Evolutionary conservation across 1,140 invertebrate species (phyloP).

Genomic region (Drosophila dunni): DNA sequence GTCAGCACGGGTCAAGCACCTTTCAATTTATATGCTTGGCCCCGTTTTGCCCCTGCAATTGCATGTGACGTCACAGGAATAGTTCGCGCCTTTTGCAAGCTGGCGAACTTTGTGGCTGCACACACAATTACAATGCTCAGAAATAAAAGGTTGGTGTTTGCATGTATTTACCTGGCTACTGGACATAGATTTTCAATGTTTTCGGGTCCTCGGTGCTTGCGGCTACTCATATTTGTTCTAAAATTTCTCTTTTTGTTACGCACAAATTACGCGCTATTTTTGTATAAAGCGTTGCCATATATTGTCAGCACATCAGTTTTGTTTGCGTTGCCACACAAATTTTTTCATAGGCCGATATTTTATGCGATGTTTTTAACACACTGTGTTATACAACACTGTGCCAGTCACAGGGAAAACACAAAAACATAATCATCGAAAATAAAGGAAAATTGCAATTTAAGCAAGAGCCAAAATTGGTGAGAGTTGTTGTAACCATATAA

Average conservation of each 20-base stretch:
- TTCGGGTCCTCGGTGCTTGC: constrained; percentile 69
- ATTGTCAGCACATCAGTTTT: neutral
- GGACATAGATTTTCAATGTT: constrained; percentile 83
- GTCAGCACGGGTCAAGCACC: constrained; percentile 74
- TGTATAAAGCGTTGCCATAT: constrained; percentile 36
- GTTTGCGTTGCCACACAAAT: neutral
- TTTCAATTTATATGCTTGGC: constrained; percentile 55
- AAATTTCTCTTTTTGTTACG: constrained; percentile 46
- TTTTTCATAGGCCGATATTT: neutral
- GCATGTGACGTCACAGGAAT: constrained; percentile 62
- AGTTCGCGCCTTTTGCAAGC: constrained; percentile 45
- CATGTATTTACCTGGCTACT: constrained; percentile 64
- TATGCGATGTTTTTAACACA: constrained; percentile 5
- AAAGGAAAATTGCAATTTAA: constrained; percentile 23
- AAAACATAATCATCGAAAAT: constrained; percentile 35
- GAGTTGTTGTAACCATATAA: neutral
- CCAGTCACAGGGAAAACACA: constrained; percentile 37
- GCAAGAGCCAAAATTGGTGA: neutral
- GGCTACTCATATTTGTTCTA: constrained; percentile 72
- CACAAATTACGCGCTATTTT: constrained; percentile 78
- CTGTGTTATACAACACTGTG: constrained; percentile 22
- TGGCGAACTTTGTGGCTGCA: constrained; percentile 1
- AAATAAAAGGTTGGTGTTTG: neutral
- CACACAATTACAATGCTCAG: neutral
- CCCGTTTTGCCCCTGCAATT: constrained; percentile 42